These are phyloP conservation scores for Unio pictorum DNA, from an alignment of 2,888 invertebrate species.

Conservation along the genomic window DNA sequence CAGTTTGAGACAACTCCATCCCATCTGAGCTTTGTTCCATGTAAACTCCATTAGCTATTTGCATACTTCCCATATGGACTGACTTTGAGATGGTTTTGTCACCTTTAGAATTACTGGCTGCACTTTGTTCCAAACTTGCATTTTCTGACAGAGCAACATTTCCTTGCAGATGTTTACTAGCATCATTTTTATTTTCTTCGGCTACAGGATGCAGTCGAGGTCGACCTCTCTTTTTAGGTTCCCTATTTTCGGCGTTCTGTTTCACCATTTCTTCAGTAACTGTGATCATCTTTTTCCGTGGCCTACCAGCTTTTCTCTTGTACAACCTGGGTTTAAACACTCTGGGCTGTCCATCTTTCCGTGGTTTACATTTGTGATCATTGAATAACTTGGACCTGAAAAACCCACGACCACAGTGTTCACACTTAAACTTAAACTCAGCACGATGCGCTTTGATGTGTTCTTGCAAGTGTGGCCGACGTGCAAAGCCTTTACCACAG, in stretches of 20 bases:
- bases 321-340: slow-evolving; percentile 49
- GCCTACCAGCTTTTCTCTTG: slow-evolving; percentile 58
- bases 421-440: slow-evolving; percentile 62
- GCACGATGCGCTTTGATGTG: slow-evolving; percentile 68
- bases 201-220: neutral
- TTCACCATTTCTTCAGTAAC: no score
- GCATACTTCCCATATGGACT: no score
- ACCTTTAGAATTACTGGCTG: no score
- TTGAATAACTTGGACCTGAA: slow-evolving; percentile 61
- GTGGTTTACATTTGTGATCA: slow-evolving; percentile 62
- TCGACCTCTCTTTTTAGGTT: neutral
- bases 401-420: slow-evolving; percentile 64
- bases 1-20: no score
- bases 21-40: no score
- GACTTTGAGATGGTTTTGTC: no score
- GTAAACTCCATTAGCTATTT: no score
- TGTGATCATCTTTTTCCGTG: slow-evolving; percentile 47
- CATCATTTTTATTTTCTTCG: neutral
- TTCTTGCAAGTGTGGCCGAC: slow-evolving; percentile 67
- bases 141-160: neutral
- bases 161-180: neutral
- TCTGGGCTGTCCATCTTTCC: slow-evolving; percentile 43
- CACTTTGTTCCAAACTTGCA: neutral
- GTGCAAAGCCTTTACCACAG: slow-evolving; percentile 70
- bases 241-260: neutral